These are phyloP conservation scores for Metallyticus violacea DNA, from an alignment of 2,888 invertebrate species.

Conservation along the genomic window DNA sequence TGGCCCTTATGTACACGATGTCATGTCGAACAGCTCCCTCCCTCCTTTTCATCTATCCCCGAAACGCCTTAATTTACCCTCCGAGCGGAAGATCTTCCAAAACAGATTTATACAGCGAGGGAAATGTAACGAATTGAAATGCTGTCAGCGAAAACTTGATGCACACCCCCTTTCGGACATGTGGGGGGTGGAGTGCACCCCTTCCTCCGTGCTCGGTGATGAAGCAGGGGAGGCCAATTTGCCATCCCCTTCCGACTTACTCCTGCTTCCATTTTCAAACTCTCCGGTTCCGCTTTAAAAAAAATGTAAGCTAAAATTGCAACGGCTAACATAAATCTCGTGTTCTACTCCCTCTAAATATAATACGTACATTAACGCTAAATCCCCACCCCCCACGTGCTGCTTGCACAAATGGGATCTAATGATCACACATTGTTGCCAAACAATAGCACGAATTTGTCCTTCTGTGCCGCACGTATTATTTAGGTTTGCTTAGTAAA, in stretches of 20 bases:
- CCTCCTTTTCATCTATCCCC: no score
- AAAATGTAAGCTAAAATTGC: background rate
- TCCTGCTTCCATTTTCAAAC: no score
- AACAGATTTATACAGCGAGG: background rate
- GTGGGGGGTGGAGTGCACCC: background rate
- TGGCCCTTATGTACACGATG: slow-evolving; percentile 2
- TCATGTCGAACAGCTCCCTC: background rate
- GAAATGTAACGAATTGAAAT: background rate
- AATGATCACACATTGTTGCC: background rate
- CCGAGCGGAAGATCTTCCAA: background rate
- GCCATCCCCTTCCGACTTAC: background rate
- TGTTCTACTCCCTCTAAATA: background rate
- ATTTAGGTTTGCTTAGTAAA: background rate
- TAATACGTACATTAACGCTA: background rate
- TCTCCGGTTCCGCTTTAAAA: background rate
- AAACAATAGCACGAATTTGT: background rate
- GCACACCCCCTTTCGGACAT: no score
- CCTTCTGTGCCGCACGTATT: background rate
- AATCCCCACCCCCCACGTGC: background rate
- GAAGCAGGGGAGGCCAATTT: background rate
- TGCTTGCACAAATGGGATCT: background rate
- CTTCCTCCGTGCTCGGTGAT: no score
- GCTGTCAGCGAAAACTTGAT: background rate
- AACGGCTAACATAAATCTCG: background rate
- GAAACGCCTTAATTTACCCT: background rate